Base-by-base conservation (phyloP, 53 echinoderm and acorn worm species). In the Mesocentrotus franciscanus region DNA sequence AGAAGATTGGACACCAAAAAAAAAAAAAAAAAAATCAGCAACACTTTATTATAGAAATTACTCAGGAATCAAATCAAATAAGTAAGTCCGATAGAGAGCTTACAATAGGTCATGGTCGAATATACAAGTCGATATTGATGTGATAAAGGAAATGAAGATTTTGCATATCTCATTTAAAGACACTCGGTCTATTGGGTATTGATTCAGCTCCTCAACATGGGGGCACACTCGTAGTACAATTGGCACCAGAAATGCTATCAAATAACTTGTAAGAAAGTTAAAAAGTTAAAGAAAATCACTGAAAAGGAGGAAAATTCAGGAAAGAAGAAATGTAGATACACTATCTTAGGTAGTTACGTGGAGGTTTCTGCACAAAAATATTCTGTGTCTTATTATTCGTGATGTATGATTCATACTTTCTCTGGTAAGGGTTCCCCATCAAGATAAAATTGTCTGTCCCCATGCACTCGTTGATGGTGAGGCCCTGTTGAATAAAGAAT, bases 171-270 rank as follows among this genome's bases (percentile, higher is more conserved):
- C 20, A 58, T 57, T 87, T 56, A 87, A 57, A 87, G 87, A 87
- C 58, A 29, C 58, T 57, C n/a, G 0, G 87, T 87, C 87, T 58
- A 58, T 87, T 57, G n/a, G 10, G 12, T 87, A 87, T 87, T 87
- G 87, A 87, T 87, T 87, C 87, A 87, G 87, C 57, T 27, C 57
- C 20, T 11, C 56, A 87, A 11, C 27, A 56, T 57, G 87, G 57
- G 57, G 87, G 87, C 59, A 87, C 87, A 57, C 27, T 24, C 56
- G 27, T 87, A 1, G 87, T 58, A 58, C 17, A 58, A 26, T n/a
- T 58, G 87, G 87, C 87, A 56, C 87, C 87, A 87, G 59, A 87
- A 18, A 29, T 87, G 42, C 57, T 87, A 1, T n/a, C 22, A 13
- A 58, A 57, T 57, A 87, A 13, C 22, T 8, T 33, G 3, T 15